Evolutionary conservation across 2,113 vertebrate genomes (phyloP), one percentile per base, ranked within the genome.

Genomic region (Callaeas wilsoni): DNA sequence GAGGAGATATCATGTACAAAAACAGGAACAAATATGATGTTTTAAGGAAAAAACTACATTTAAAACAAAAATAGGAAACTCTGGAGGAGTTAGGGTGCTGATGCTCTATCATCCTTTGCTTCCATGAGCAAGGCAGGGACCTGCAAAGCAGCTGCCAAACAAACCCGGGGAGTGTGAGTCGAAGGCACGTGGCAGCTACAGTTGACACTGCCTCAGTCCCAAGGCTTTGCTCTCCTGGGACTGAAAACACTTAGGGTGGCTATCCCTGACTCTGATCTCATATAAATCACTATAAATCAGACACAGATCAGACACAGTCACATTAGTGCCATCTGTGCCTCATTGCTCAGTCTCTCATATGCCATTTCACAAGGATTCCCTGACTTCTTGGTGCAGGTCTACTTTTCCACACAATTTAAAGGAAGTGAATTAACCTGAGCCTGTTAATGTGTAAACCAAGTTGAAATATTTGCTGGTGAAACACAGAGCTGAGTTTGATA

Each of bases 141-240:
- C 12, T 85, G 69, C 57, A 82, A 65, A 91, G 27, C 33, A n/a
- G 7, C 35, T 91, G 52, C 21, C 84, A 46, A 75, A 49, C 5
- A 50, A 35, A 33, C 4, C 5, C 0, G 0, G 62, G 10, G 26
- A 46, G 4, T 9, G 33, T 35, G 57, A 57, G 68, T 21, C 49
- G 53, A 26, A 75, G 49, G 44, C 21, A 75, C 0, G 0, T 65
- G 71, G n/a, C n/a, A 88, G 14, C 57, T 52, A 35, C 13, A 33
- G 21, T 1, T 77, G 49, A 59, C 55, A 73, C 27, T 0, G 0
- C 9, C 69, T 67, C 9, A 22, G 16, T 10, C 37, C 42, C 26
- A 41, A 55, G 33, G 22, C 6, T 63, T 82, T 65, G 39, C 35
- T 19, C 26, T 69, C 27, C 70, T 37, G 33, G 60, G 29, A 30